A percentile compares a stretch with the other conserved stretches of the same genome.
Evolutionary conservation across 2,888 invertebrate genomes (phyloP).

Genomic region (Caenorhabditis sulstoni): DNA sequence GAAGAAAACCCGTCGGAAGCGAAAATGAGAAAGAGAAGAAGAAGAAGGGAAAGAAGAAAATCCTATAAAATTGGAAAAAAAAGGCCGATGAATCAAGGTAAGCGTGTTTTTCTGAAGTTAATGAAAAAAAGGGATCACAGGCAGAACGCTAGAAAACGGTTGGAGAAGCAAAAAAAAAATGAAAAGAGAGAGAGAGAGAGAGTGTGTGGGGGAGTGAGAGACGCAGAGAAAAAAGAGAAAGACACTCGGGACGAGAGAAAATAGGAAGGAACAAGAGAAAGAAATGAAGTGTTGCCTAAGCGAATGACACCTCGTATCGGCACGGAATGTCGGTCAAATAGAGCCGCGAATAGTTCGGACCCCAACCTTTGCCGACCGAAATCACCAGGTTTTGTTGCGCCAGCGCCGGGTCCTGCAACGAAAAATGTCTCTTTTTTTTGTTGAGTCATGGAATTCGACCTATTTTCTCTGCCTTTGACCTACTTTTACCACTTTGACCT

Average conservation of each 20-base stretch:
- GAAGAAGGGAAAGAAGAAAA: too few species aligned
- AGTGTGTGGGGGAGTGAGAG: constrained; percentile 29
- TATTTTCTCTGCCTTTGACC: too few species aligned
- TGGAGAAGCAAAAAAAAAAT: too few species aligned
- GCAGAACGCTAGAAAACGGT: constrained; percentile 23
- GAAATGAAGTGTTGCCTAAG: constrained; percentile 39
- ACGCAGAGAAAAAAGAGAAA: constrained; percentile 18
- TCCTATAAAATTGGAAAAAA: constrained; percentile 44
- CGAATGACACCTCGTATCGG: constrained; percentile 77
- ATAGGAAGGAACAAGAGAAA: neutral
- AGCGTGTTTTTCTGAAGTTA: too few species aligned
- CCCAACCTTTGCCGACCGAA: constrained; percentile 78
- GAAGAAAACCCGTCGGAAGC: constrained; percentile 44
- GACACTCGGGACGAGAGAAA: constrained; percentile 11
- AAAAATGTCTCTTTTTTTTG: neutral
- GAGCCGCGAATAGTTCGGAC: constrained; percentile 76
- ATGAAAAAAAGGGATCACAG: too few species aligned
- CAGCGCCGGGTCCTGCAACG: constrained; percentile 63
- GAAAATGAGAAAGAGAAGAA: constrained; percentile 43
- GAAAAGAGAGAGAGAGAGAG: constrained; percentile 12
- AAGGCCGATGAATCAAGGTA: too few species aligned
- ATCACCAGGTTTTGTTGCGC: constrained; percentile 66
- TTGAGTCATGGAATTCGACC: too few species aligned
- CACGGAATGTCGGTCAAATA: constrained; percentile 77
- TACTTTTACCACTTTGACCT: too few species aligned